phyloP scores from a whole-genome alignment of 2,888 invertebrate species.

The Tridacna gigas region DNA sequence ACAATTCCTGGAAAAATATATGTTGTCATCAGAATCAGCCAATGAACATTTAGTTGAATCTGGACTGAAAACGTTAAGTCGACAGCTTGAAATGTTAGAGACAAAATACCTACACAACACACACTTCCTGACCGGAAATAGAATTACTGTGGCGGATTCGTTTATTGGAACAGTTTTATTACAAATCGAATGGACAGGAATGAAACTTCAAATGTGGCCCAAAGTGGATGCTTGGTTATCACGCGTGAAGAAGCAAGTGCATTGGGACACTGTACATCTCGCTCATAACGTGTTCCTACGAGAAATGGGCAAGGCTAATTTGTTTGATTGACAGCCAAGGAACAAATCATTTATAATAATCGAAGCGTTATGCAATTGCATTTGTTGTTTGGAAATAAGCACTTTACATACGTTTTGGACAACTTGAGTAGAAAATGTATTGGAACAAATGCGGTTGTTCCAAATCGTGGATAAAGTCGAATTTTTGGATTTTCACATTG shows the following conservation, averaged over 20 bases:
- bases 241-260: slow-evolving; percentile 72
- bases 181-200: slow-evolving; percentile 78
- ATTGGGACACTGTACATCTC: slow-evolving; percentile 78
- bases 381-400: too few species aligned
- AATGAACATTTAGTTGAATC: slow-evolving; percentile 77
- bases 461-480: too few species aligned
- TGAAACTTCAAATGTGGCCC: slow-evolving; percentile 79
- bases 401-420: too few species aligned
- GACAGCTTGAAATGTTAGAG: slow-evolving; percentile 76
- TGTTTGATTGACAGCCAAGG: slow-evolving; percentile 38
- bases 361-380: too few species aligned
- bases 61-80: slow-evolving; percentile 72
- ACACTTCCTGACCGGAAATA: slow-evolving; percentile 72
- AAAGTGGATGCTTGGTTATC: slow-evolving; percentile 75
- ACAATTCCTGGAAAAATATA: slow-evolving; percentile 77
- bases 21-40: slow-evolving; percentile 71
- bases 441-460: too few species aligned
- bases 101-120: slow-evolving; percentile 73
- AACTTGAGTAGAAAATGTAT: too few species aligned
- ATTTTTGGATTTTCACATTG: too few species aligned
- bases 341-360: too few species aligned
- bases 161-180: slow-evolving; percentile 75
- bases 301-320: slow-evolving; percentile 69
- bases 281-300: slow-evolving; percentile 73
- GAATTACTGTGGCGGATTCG: slow-evolving; percentile 77